Conservation (phyloP, 2,888 invertebrate genomes). For the Cosmorhoe ocellata region DNA sequence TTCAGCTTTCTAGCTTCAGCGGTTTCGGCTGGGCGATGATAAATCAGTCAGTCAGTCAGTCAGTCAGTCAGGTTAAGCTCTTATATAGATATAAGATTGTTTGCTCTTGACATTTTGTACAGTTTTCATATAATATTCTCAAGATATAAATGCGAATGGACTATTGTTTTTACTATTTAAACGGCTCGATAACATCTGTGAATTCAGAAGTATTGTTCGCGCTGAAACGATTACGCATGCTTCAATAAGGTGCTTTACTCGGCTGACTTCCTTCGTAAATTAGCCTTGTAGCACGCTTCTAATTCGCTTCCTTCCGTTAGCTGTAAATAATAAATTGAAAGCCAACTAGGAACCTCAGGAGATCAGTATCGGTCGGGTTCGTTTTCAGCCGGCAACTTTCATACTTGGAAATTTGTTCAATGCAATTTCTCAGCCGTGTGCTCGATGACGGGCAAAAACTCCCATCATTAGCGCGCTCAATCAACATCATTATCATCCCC, state of each 20-base stretch:
- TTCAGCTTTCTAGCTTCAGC: too few species aligned
- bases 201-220: constrained; percentile 12
- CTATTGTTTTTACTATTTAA: constrained; percentile 25
- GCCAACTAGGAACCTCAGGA: neutral
- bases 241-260: constrained; percentile 18
- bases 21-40: too few species aligned
- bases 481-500: constrained; percentile 28
- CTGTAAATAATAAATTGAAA: neutral
- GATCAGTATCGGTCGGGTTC: constrained; percentile 1
- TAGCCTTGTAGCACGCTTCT: constrained; percentile 5
- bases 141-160: constrained; percentile 23
- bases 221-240: constrained; percentile 12
- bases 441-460: constrained; percentile 15
- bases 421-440: constrained; percentile 16
- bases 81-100: too few species aligned
- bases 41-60: too few species aligned
- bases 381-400: constrained; percentile 18
- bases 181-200: constrained; percentile 19
- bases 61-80: too few species aligned
- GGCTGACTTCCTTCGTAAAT: constrained; percentile 9
- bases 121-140: constrained; percentile 25
- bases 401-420: constrained; percentile 16
- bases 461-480: constrained; percentile 22
- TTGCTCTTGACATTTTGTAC: constrained; percentile 34
- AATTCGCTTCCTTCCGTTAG: constrained; percentile 12